Evolutionary conservation across 2,797 vertebrate genomes (phyloP).

Genomic region (Chanos chanos): DNA sequence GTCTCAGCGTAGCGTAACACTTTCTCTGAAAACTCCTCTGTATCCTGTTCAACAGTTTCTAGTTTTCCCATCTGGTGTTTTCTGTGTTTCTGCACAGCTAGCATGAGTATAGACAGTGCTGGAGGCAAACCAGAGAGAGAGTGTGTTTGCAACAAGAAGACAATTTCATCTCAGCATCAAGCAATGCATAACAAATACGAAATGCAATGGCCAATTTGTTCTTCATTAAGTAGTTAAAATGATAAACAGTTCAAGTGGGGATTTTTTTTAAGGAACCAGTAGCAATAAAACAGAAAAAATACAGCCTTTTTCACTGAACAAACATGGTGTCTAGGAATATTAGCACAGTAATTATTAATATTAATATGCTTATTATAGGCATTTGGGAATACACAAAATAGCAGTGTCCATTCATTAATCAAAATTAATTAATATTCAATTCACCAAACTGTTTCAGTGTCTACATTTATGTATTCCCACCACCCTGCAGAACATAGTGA

Average conservation of each 20-base stretch:
- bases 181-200: too few relatives aligned
- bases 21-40: slow-evolving; percentile 73
- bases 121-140: slow-evolving; percentile 19
- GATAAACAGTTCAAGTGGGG: too few relatives aligned
- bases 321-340: slow-evolving; percentile 52
- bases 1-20: slow-evolving; percentile 80
- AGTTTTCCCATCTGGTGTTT: slow-evolving; percentile 60
- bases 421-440: too few relatives aligned
- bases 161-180: too few relatives aligned
- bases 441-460: too few relatives aligned
- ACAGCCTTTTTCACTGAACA: slow-evolving; percentile 23
- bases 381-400: slow-evolving; percentile 60
- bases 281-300: too few relatives aligned
- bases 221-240: too few relatives aligned
- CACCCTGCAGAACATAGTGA: slow-evolving; percentile 58
- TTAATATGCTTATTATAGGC: slow-evolving; percentile 68
- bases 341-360: slow-evolving; percentile 61
- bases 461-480: slow-evolving; percentile 58
- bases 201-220: too few relatives aligned
- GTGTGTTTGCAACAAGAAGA: too few relatives aligned
- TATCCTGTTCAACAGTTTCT: slow-evolving; percentile 59
- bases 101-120: slow-evolving; percentile 79
- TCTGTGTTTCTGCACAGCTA: slow-evolving; percentile 73
- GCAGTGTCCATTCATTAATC: slow-evolving; percentile 41
- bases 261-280: neutral